Base-by-base conservation (phyloP, 2,888 invertebrate genomes). In the Scelioninae gen. 2 region DNA sequence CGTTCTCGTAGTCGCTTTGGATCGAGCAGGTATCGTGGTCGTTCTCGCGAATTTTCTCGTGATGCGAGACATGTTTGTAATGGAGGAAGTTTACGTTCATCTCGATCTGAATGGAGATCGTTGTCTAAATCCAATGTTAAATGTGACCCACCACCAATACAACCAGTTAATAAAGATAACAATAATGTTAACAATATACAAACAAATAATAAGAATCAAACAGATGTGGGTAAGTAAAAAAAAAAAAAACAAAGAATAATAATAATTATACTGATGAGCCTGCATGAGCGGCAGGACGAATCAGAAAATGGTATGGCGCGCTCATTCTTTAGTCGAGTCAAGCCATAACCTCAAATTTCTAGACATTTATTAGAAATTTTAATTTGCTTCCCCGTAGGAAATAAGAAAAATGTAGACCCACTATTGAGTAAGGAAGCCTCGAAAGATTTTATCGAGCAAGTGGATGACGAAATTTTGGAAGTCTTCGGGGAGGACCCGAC, bases 401-500 rank as follows among this genome's bases (percentile, higher is more conserved):
- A n/a, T n/a, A n/a, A 52, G 13, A 46, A 46, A 22, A 46, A 58
- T 11, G 10, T 16, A 1, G 13, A 22, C 13, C 52, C 52, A 6
- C 11, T 37, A 35, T 9, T 2, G 0, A 33, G 11, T 10, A 13
- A 46, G 7, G 37, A 37, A 13, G 15, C 31, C 5, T n/a, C n/a
- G n/a, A 3, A 33, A 5, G 31, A 39, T 15, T 9, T 15, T 15
- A 19, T 33, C 9, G 33, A 46, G 15, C 5, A 11, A 0, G 25
- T 57, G 0, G 67, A 67, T 41, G 57, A 57, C 2, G 57, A 67
- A 19, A 31, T 67, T 7, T 28, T 57, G 4, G 5, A 67, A 7
- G 57, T 58, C 2, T 57, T 67, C 41, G 65, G 48, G 0, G 57
- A 67, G 0, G 58, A 67, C 4, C 67, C 68, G 2, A 19, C 28